Evolutionary conservation across 2,797 vertebrate genomes (phyloP), one percentile per base, ranked within the genome.

Genomic region (Alca torda): DNA sequence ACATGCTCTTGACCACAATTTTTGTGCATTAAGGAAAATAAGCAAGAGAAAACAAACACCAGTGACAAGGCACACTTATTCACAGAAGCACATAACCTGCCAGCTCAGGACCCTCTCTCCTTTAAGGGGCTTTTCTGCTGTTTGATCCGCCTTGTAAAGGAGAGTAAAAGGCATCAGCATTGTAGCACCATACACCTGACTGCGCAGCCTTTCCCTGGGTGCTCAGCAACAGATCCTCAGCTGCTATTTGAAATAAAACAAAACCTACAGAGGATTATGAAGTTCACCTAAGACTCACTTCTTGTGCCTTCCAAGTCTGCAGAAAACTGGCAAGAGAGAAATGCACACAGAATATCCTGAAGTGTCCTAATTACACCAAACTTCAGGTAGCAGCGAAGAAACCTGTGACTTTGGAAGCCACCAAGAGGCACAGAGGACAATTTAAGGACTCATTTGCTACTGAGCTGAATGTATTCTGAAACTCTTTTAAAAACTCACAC

Each of bases 391-490:
- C 57, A 74, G 43, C 11, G 1, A 54, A 48, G 56, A 72, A 63
- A 77, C n/a, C 56, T 8, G 30, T 6, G 46, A 59, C 39, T 82
- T 24, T 24, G 56, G 56, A 69, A 86, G 61, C 14, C n/a, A 59
- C 20, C 16, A 2, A 72, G 31, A 75, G 31, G 35, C 79, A 61
- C 48, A 54, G 28, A 59, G 19, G 39, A 70, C 39, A 72, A 46
- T 15, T 59, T 33, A 23, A 60, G 41, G 14, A 23, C 9, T 61
- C 28, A 4, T 3, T 18, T 24, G 25, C 24, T 68, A 12, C 18
- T 23, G 25, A 61, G 30, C 37, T 59, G 43, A 2, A 50, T 8
- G 3, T 37, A 5, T 1, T 8, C 18, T 0, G 2, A 56, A 45
- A 56, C 14, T 57, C 4, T 31, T 31, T 13, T 13, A 1, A 3